Conservation (phyloP, 35 echinoderm and acorn worm species). For the Apostichopus japonicus region DNA sequence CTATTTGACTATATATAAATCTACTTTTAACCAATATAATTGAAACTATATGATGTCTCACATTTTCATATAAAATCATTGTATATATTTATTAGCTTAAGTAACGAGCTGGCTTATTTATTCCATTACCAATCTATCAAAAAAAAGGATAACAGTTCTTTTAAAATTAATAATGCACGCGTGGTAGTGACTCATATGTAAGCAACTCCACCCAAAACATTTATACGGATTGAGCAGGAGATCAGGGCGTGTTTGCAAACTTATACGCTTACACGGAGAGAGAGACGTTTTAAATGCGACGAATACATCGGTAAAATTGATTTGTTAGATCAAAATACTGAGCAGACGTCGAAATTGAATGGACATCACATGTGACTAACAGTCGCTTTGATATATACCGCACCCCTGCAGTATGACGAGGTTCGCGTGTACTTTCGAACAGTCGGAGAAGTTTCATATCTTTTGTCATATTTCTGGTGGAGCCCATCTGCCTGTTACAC, state of each 20-base stretch:
- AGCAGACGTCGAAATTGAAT: neutral
- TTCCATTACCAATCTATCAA: neutral
- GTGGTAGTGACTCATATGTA: neutral
- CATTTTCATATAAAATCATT: neutral
- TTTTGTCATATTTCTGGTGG: neutral
- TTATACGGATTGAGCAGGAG: neutral
- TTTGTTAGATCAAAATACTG: neutral
- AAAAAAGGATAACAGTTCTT: too few relatives aligned
- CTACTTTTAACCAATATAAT: too few relatives aligned
- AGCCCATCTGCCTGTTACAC: neutral
- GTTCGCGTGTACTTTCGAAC: neutral
- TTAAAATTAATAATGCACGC: too few relatives aligned
- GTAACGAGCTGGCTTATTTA: conserved; percentile 3
- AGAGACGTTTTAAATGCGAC: neutral
- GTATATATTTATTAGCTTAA: neutral
- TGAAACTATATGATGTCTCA: neutral
- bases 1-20: too few relatives aligned
- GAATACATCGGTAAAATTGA: too few relatives aligned
- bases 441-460: neutral
- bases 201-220: neutral
- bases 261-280: neutral
- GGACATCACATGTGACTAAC: neutral
- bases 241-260: neutral
- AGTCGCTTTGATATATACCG: neutral
- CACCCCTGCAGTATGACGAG: neutral